Evolutionary conservation across 2,888 invertebrate species (phyloP).

Genomic region (Apoderus coryli): DNA sequence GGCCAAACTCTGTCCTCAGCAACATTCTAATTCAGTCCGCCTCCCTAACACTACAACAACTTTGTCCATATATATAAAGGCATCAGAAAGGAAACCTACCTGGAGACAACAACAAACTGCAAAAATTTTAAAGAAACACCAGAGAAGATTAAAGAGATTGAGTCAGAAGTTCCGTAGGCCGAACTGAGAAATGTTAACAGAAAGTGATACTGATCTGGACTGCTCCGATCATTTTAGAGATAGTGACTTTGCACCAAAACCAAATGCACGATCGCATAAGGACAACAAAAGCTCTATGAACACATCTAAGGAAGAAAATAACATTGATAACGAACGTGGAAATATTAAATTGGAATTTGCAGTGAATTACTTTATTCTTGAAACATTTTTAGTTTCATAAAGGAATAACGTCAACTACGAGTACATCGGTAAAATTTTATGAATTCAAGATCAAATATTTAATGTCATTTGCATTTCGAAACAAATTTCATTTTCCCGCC

Average conservation of each 20-base stretch:
- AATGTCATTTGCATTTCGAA: slow-evolving; percentile 1
- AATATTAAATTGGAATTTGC: neutral
- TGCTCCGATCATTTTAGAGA: slow-evolving; percentile 1
- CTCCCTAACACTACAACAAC: slow-evolving; percentile 5
- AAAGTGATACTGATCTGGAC: slow-evolving; percentile 1
- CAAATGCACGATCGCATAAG: neutral
- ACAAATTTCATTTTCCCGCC: slow-evolving; percentile 2
- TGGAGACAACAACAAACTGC: slow-evolving; percentile 8
- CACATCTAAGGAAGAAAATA: slow-evolving; percentile 1
- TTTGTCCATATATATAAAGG: slow-evolving; percentile 8
- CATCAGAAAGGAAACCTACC: slow-evolving; percentile 4
- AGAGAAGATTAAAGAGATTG: slow-evolving; percentile 5
- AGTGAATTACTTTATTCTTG: slow-evolving; percentile 2
- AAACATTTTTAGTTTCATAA: neutral
- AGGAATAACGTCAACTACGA: slow-evolving; percentile 4
- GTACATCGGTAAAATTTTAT: slow-evolving; percentile 1
- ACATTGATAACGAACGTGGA: slow-evolving; percentile 1
- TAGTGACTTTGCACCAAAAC: slow-evolving; percentile 2
- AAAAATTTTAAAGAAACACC: slow-evolving; percentile 10
- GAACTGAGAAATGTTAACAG: slow-evolving; percentile 1
- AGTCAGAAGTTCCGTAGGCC: slow-evolving; percentile 2
- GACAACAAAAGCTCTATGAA: slow-evolving; percentile 1
- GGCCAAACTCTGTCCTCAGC: slow-evolving; percentile 4
- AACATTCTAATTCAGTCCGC: slow-evolving; percentile 5
- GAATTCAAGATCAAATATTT: slow-evolving; percentile 3